A percentile compares a stretch with the other conserved stretches of the same genome.
Conservation (phyloP, 2,888 invertebrate species). For the Ochlodes sylvanus region DNA sequence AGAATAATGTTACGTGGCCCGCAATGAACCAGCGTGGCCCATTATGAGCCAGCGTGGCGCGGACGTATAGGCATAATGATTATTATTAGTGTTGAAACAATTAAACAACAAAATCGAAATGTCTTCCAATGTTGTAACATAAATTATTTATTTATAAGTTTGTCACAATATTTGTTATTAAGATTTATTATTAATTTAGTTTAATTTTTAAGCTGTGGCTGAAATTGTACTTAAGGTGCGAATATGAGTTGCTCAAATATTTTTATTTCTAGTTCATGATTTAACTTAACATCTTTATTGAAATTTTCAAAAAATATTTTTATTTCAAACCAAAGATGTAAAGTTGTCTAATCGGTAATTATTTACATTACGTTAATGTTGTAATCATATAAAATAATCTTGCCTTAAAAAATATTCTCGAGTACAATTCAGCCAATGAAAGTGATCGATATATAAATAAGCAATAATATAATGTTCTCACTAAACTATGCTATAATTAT, state of each 20-base stretch:
- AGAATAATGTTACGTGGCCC: conserved; percentile 50
- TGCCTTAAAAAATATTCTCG: conserved; percentile 10
- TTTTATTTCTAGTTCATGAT: not conserved
- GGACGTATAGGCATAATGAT: conserved; percentile 55
- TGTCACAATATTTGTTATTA: conserved; percentile 26
- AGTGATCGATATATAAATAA: conserved; percentile 29
- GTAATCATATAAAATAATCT: not conserved
- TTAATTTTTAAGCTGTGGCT: conserved; percentile 16
- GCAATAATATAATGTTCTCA: conserved; percentile 42
- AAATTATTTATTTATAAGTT: conserved; percentile 52
- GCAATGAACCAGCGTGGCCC: conserved; percentile 45
- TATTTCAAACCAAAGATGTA: conserved; percentile 18
- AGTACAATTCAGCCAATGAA: conserved; percentile 27
- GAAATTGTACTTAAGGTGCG: conserved; percentile 24
- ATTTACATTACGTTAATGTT: not conserved
- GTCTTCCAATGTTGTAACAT: conserved; percentile 68
- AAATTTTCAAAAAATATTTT: too few species aligned
- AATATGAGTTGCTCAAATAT: not conserved
- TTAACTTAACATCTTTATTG: not conserved
- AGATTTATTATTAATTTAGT: not conserved
- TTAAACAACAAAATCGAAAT: conserved; percentile 67
- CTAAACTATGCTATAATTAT: conserved; percentile 35
- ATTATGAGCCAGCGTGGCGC: conserved; percentile 36
- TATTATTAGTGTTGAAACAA: conserved; percentile 40
- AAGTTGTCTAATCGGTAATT: not conserved